Evolutionary conservation across 2,113 vertebrate species (phyloP).

Genomic region (Enhydra lutris): DNA sequence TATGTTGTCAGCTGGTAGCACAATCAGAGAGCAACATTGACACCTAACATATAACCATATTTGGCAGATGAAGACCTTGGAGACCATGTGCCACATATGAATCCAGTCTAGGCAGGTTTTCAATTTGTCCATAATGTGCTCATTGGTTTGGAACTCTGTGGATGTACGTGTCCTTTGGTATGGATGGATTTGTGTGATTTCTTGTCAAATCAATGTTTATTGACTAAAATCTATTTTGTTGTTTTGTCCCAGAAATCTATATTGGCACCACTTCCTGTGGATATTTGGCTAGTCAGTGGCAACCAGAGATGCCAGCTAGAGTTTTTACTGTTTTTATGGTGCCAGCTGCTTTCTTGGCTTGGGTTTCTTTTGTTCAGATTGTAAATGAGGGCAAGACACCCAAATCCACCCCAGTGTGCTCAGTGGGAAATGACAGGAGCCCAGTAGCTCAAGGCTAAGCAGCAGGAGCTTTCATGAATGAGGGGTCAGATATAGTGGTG

Average conservation of each 20-base stretch:
- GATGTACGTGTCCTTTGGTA: constrained; percentile 82
- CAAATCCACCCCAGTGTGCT: constrained; percentile 83
- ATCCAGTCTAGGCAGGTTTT: constrained; percentile 82
- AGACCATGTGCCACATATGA: constrained; percentile 67
- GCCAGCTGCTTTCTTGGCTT: constrained; percentile 89
- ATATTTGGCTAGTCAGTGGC: constrained; percentile 87
- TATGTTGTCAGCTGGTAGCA: constrained; percentile 51
- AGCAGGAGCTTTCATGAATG: constrained; percentile 74
- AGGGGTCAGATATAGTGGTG: constrained; percentile 69
- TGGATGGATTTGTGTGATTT: constrained; percentile 86
- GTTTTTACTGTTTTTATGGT: constrained; percentile 87
- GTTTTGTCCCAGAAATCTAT: constrained; percentile 87
- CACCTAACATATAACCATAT: constrained; percentile 69
- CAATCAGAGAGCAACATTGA: constrained; percentile 67
- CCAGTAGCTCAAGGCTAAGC: constrained; percentile 74
- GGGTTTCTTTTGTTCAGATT: constrained; percentile 86
- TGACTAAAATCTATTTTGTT: constrained; percentile 89
- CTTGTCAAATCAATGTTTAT: constrained; percentile 87
- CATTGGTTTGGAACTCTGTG: constrained; percentile 82
- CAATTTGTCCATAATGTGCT: constrained; percentile 82
- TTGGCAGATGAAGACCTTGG: constrained; percentile 73
- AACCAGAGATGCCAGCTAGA: constrained; percentile 86
- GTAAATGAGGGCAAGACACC: constrained; percentile 87
- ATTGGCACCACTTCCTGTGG: constrained; percentile 85
- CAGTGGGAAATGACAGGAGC: constrained; percentile 82